Evolutionary conservation across 2,797 vertebrate genomes (phyloP).

Genomic region (Trichosurus vulpecula): DNA sequence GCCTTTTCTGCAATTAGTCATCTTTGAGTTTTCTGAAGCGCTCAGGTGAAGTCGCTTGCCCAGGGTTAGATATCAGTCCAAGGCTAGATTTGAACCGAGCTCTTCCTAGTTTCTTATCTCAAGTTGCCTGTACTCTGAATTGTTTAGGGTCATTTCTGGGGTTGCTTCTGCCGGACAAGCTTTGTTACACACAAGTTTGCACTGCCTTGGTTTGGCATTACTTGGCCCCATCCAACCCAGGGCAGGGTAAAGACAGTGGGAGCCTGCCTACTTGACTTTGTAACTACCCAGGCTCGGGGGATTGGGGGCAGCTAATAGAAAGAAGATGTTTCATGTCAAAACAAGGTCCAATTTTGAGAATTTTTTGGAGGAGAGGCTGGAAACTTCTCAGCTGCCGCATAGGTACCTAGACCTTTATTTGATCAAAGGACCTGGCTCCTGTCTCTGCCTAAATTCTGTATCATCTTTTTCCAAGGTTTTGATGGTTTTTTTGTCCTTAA

Average conservation of each 20-base stretch:
- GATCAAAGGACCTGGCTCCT: not conserved
- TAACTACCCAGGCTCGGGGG: not conserved
- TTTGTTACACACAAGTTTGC: not conserved
- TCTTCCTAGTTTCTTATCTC: not conserved
- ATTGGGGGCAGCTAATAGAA: not conserved
- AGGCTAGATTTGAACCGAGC: not conserved
- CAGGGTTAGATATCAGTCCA: not conserved
- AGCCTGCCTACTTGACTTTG: not conserved
- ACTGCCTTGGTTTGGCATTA: not conserved
- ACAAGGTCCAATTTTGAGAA: not conserved
- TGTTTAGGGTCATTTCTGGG: not conserved
- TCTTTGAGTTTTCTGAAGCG: not conserved
- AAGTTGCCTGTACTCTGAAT: not conserved
- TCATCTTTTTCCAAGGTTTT: not conserved
- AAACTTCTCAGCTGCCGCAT: not conserved
- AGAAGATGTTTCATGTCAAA: not conserved
- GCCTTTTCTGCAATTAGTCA: not conserved
- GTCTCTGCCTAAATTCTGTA: not conserved
- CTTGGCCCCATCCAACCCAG: not conserved
- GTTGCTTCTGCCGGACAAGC: not conserved
- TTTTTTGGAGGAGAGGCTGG: not conserved
- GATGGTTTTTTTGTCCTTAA: not conserved
- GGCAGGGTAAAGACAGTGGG: not conserved
- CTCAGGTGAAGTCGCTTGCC: not conserved
- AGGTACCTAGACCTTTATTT: not conserved